These are phyloP conservation scores for Alligator mississippiensis DNA, from an alignment of 2,113 vertebrate species.

Conservation along the genomic window DNA sequence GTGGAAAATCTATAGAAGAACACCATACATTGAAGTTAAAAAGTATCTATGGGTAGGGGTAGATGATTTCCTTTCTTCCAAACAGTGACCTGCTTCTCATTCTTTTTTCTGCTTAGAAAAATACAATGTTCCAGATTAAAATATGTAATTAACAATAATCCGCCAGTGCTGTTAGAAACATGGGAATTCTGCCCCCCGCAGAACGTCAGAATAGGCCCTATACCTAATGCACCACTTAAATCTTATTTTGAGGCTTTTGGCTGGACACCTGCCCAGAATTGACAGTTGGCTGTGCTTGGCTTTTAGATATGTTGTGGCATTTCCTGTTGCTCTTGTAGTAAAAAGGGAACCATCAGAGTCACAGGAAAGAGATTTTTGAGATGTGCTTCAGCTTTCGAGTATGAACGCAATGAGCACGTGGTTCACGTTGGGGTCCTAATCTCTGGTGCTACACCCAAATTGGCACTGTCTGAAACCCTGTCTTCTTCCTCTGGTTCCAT, in stretches of 20 bases:
- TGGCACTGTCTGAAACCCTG: background rate
- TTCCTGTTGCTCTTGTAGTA: background rate
- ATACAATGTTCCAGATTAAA: background rate
- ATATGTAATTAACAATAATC: rapidly evolving
- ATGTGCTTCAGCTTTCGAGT: background rate
- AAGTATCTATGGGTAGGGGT: background rate
- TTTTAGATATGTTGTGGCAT: background rate
- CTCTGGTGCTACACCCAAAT: background rate
- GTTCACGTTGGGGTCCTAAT: background rate
- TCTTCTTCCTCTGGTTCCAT: background rate
- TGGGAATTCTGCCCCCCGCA: background rate
- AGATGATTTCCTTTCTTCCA: background rate
- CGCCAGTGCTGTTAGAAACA: background rate
- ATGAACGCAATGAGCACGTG: background rate
- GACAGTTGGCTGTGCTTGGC: background rate
- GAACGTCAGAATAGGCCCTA: background rate
- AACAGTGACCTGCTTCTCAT: background rate
- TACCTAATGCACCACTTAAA: background rate
- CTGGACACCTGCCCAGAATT: rapidly evolving
- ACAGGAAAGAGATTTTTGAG: background rate
- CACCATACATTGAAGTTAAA: background rate
- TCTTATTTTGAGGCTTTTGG: background rate
- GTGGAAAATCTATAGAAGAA: background rate
- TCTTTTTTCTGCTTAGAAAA: background rate
- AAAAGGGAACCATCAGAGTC: slow-evolving; percentile 13